Base-by-base conservation (phyloP, 37 sponge, comb jelly and placozoan species). In the Halichondria panicea region DNA sequence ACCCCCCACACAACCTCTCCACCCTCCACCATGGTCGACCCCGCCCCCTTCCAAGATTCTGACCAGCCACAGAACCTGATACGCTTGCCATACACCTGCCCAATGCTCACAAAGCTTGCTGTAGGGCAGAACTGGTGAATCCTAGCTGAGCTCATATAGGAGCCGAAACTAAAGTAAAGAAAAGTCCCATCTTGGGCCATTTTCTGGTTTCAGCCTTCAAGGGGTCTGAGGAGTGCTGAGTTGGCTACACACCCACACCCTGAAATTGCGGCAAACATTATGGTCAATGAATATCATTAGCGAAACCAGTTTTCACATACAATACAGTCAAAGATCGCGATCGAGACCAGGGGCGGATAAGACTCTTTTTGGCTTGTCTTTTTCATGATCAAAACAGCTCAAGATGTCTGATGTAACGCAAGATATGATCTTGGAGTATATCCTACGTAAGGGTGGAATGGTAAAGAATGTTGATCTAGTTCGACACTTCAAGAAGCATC, bases 391-490 rank as follows among this genome's bases (percentile, higher is more conserved):
- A n/a, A n/a, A n/a, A n/a, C n/a, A n/a, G 59, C 7, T 30, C 18
- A 68, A 41, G 36, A 86, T 88, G 83, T 56, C 77, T 4, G 79
- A 81, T 21, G 84, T 87, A 21, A 79, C 75, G 4, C 38, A 57
- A 28, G 92, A 91, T 3, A 83, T 83, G 74, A 80, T 91, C 11
- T 72, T 77, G 50, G 84, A 86, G 53, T 91, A 80, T 53, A 65
- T 91, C 43, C 22, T 73, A 1, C 31, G 50, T 30, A 86, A 83
- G 30, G 92, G 92, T 40, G 92, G 92, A 15, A 43, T 82, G 0
- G 88, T 82, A 12, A 82, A 82, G 66, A 91, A 91, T 55, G 88
- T 91, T 5, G 92, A 91, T 35, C 79, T 91, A 4, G 92, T 91
- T 12, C 78, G 79, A 25, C 92, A 91, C 68, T 91, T 91, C 39